A percentile compares a stretch with the other conserved stretches of the same genome.
Evolutionary conservation across 2,888 invertebrate species (phyloP).

Genomic region (Smittia aterrima): DNA sequence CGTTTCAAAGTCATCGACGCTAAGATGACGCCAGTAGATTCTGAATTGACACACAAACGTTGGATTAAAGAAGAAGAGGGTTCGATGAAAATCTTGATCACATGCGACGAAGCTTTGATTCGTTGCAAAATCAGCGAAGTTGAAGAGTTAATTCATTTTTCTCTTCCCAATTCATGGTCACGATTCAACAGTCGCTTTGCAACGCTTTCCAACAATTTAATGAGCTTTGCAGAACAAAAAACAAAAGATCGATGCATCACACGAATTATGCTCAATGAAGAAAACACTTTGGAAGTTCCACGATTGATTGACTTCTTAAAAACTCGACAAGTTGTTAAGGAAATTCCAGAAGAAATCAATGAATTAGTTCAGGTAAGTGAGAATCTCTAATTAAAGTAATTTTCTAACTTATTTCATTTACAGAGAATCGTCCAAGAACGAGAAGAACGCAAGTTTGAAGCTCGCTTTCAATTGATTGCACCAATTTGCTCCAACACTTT

Average conservation of each 20-base stretch:
- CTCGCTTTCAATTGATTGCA: slow-evolving; percentile 53
- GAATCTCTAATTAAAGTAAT: neutral
- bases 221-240: slow-evolving; percentile 43
- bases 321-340: slow-evolving; percentile 46
- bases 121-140: slow-evolving; percentile 66
- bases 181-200: slow-evolving; percentile 69
- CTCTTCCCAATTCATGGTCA: slow-evolving; percentile 64
- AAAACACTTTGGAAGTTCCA: slow-evolving; percentile 60
- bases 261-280: slow-evolving; percentile 61
- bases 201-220: slow-evolving; percentile 58
- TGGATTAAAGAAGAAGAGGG: neutral
- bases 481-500: slow-evolving; percentile 63
- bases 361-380: slow-evolving; percentile 49
- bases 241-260: slow-evolving; percentile 45
- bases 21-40: neutral
- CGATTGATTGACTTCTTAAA: slow-evolving; percentile 62
- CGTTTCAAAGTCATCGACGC: neutral
- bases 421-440: slow-evolving; percentile 44
- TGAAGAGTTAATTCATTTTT: slow-evolving; percentile 68
- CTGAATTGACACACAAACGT: neutral
- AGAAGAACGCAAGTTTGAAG: slow-evolving; percentile 44
- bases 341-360: slow-evolving; percentile 48
- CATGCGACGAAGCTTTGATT: slow-evolving; percentile 65
- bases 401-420: slow-evolving; percentile 43
- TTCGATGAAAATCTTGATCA: slow-evolving; percentile 58